Conservation (phyloP, 2,113 vertebrate genomes). For the Circaetus cinerascens region DNA sequence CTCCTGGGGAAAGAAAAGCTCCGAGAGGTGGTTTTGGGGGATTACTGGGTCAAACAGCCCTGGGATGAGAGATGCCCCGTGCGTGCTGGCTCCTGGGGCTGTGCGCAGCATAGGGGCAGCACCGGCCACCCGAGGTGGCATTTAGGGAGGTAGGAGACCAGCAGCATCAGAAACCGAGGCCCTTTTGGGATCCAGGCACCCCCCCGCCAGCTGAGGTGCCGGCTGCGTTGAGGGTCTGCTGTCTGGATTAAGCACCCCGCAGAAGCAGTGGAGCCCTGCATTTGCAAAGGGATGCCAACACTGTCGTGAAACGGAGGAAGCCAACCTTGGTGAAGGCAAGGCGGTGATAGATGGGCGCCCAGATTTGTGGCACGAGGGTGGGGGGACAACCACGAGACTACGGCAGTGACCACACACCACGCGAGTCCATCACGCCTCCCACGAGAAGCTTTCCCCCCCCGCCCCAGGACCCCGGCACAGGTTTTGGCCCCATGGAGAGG, state of each 20-base stretch:
- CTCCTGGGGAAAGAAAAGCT: neutral
- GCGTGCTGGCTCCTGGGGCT: accelerated
- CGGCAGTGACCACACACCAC: accelerated
- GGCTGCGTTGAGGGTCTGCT: accelerated
- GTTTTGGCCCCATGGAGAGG: neutral
- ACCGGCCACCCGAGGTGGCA: neutral
- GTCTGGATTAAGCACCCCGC: accelerated
- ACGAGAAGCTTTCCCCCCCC: accelerated
- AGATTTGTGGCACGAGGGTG: accelerated
- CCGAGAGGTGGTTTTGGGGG: neutral
- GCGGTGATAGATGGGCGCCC: accelerated
- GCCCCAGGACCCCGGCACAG: accelerated
- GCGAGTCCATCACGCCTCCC: accelerated
- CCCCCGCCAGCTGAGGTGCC: accelerated
- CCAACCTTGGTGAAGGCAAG: neutral
- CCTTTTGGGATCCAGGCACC: accelerated
- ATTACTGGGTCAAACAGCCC: neutral
- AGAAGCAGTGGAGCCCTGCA: accelerated
- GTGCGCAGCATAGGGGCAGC: accelerated
- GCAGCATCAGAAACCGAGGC: neutral
- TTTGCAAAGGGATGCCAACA: no score
- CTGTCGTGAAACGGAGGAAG: accelerated
- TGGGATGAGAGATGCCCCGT: accelerated
- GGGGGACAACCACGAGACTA: accelerated
- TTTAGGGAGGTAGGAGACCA: neutral